Percentiles rank a stretch among this genome's conserved stretches.
phyloP scores from a whole-genome alignment of 2,113 vertebrate species.

The Harpagus bidentatus region DNA sequence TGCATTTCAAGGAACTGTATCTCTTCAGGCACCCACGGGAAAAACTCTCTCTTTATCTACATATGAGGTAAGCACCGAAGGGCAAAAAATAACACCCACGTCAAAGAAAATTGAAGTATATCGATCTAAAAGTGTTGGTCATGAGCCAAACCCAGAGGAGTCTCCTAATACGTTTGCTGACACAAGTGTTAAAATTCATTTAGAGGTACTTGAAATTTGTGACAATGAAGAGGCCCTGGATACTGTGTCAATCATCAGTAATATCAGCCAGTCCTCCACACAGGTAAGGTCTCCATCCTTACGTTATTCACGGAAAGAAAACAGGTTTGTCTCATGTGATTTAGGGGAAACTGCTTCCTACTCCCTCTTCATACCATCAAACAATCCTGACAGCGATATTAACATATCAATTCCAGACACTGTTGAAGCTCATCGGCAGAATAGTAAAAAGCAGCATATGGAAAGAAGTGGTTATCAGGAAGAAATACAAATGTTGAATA shows the following conservation, averaged over 20 bases:
- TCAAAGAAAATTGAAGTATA: conserved; percentile 93
- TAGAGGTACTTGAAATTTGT: conserved; percentile 97
- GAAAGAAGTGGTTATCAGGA: conserved; percentile 86
- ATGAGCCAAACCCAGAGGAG: conserved; percentile 86
- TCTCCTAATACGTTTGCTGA: conserved; percentile 74
- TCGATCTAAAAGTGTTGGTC: conserved; percentile 94
- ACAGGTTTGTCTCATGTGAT: conserved; percentile 95
- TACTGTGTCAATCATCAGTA: conserved; percentile 95
- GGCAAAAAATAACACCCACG: conserved; percentile 84
- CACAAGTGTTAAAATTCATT: conserved; percentile 94
- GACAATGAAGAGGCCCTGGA: conserved; percentile 94
- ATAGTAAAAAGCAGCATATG: conserved; percentile 82
- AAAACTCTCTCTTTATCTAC: conserved; percentile 96
- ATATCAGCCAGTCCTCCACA: conserved; percentile 94
- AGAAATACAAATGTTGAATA: conserved; percentile 93
- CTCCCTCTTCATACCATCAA: conserved; percentile 90
- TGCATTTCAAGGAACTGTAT: conserved; percentile 95
- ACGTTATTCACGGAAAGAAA: conserved; percentile 91
- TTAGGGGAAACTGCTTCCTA: conserved; percentile 93
- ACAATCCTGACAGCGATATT: conserved; percentile 81
- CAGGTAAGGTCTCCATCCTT: conserved; percentile 92
- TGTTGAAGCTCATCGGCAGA: conserved; percentile 92
- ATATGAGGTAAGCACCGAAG: conserved; percentile 94
- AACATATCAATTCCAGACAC: conserved; percentile 98
- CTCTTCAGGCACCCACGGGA: conserved; percentile 90